Percentiles rank a stretch among this genome's conserved stretches.
Conservation (phyloP, 1,140 invertebrate genomes). For the Acromyrmex charruanus region DNA sequence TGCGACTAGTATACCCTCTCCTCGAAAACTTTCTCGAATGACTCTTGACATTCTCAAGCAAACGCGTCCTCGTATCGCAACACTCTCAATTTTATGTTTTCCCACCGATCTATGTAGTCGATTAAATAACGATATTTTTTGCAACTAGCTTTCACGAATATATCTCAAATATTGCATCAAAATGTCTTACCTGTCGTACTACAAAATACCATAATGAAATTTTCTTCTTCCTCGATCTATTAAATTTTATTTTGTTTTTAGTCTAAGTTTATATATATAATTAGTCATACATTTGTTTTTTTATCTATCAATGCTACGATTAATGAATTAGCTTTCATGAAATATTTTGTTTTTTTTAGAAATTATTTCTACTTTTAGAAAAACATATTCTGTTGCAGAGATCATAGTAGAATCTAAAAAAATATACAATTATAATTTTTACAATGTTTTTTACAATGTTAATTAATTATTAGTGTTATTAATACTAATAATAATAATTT, state of each 20-base stretch:
- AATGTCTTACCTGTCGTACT: constrained; percentile 2
- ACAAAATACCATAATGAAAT: not conserved
- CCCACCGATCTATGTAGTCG: not conserved
- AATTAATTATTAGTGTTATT: no score
- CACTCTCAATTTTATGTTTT: constrained; percentile 44
- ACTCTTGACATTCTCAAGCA: constrained; percentile 10
- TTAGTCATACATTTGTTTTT: not conserved
- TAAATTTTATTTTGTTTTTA: not conserved
- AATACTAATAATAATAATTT: not conserved
- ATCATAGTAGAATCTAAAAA: not conserved
- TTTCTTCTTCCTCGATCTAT: not conserved
- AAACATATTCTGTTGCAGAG: not conserved
- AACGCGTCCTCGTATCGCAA: not conserved
- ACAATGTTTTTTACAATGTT: no score
- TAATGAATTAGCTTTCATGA: not conserved
- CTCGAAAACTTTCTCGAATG: constrained; percentile 22
- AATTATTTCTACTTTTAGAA: not conserved
- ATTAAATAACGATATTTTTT: constrained; percentile 43
- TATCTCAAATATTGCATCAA: constrained; percentile 6
- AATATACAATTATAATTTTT: not conserved
- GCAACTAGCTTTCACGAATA: not conserved
- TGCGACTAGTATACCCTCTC: not conserved
- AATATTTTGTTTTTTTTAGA: not conserved
- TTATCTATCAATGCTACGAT: not conserved
- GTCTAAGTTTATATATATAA: not conserved